Evolutionary conservation across 2,888 invertebrate species (phyloP), one percentile per base, ranked within the genome.

Genomic region (Andrena haemorrhoa): DNA sequence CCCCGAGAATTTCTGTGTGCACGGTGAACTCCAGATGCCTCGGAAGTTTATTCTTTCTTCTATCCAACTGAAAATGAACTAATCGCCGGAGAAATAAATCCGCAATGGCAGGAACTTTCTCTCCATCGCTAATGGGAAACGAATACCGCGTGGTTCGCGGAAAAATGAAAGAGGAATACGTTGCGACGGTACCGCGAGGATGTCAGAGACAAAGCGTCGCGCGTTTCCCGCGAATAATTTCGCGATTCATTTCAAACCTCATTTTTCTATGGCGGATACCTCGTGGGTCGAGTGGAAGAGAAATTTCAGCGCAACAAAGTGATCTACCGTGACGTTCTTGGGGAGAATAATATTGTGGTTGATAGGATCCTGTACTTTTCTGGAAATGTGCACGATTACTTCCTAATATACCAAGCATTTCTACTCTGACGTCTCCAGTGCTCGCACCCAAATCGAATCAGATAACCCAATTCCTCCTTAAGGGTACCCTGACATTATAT

Each of bases 121-220:
- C 23, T 16, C n/a, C 12, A n/a, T 51, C n/a, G 64, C 71, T 75
- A 76, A 77, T 73, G 77, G 12, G 51, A 78, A 73, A 64, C 53
- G 69, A 78, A 74, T 74, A 69, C 53, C 70, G 23, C 53, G 23
- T 75, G 29, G 60, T 61, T 51, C 33, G 63, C 33, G 12, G 74
- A 68, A 75, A 72, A 82, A 76, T 60, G 72, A 53, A 68, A 72
- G 73, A 68, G 63, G 76, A 77, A 75, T 56, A 74, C 71, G 79
- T 53, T 68, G 60, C 71, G 75, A 73, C 75, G 73, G 56, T 75
- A 72, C 64, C 77, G 69, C 87, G 85, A 82, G 75, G 75, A 68
- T 83, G 87, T 85, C 87, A 83, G 85, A 78, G 82, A 85, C 76
- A 85, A 82, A 87, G 79, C 64, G 75, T 73, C 69, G 63, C 74